Evolutionary conservation across 1,140 invertebrate species (phyloP).

Genomic region (Mylabris phalerata): DNA sequence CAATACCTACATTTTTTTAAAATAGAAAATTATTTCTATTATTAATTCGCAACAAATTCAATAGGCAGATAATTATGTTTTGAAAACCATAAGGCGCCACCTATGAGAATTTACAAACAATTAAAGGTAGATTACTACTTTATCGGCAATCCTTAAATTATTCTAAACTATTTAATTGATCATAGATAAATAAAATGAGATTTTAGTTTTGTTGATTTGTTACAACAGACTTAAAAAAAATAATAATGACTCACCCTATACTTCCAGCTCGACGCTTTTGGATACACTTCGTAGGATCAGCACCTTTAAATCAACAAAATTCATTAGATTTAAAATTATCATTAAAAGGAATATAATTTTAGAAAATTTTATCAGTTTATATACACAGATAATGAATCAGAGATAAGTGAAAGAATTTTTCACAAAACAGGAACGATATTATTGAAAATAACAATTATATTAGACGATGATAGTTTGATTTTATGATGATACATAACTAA

Average conservation of each 20-base stretch:
- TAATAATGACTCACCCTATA: constrained; percentile 49
- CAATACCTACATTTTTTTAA: too few species aligned
- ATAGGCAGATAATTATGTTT: too few species aligned
- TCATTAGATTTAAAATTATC: not conserved
- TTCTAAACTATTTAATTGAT: not conserved
- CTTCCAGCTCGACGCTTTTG: constrained; percentile 53
- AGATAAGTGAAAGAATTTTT: not conserved
- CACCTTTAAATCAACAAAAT: constrained; percentile 41
- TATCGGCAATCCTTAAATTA: not conserved
- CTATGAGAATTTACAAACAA: too few species aligned
- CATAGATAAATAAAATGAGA: not conserved
- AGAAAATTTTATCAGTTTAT: not conserved
- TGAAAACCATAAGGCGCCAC: too few species aligned
- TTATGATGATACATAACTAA: constrained; percentile 38
- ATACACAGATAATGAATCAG: not conserved
- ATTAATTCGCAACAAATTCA: too few species aligned
- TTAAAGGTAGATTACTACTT: not conserved
- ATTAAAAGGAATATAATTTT: not conserved
- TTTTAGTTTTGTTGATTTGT: not conserved
- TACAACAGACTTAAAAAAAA: not conserved
- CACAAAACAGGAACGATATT: constrained; percentile 14
- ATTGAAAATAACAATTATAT: not conserved
- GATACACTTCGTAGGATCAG: constrained; percentile 54
- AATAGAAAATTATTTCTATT: too few species aligned
- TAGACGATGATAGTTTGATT: not conserved